phyloP scores from a whole-genome alignment of 2,797 vertebrate species.

The Varecia variegata region DNA sequence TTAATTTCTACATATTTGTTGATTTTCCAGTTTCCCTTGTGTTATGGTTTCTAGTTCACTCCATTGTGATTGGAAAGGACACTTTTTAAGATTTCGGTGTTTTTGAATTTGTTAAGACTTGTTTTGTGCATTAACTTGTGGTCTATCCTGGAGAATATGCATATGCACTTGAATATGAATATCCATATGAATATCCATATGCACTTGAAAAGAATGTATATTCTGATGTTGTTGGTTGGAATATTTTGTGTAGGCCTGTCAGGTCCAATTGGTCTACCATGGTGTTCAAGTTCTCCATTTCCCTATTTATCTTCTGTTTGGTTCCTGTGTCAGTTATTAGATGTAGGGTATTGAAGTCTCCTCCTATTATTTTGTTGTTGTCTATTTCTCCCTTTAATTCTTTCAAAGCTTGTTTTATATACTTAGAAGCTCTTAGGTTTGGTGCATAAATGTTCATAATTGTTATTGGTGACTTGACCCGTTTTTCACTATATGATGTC shows the following conservation, averaged over 20 bases:
- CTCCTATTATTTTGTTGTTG: neutral
- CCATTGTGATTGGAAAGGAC: neutral
- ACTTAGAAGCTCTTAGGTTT: neutral
- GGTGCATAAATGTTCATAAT: neutral
- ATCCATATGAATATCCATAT: too few relatives aligned
- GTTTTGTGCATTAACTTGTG: neutral
- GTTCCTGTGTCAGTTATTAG: neutral
- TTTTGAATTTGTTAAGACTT: neutral
- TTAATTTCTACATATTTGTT: neutral
- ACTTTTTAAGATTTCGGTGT: neutral
- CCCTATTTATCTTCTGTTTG: neutral
- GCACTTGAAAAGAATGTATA: neutral
- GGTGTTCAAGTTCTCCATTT: neutral
- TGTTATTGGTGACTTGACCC: too few relatives aligned
- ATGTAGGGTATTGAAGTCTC: neutral
- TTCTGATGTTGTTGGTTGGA: neutral
- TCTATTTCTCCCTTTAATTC: neutral
- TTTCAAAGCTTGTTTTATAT: neutral
- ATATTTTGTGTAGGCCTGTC: neutral
- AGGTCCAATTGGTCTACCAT: neutral
- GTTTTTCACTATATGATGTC: neutral
- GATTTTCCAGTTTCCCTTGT: neutral
- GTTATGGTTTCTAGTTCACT: neutral
- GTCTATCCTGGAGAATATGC: neutral
- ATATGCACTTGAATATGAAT: neutral